Conservation (phyloP, 2,113 vertebrate species). For the Anguilla rostrata region DNA sequence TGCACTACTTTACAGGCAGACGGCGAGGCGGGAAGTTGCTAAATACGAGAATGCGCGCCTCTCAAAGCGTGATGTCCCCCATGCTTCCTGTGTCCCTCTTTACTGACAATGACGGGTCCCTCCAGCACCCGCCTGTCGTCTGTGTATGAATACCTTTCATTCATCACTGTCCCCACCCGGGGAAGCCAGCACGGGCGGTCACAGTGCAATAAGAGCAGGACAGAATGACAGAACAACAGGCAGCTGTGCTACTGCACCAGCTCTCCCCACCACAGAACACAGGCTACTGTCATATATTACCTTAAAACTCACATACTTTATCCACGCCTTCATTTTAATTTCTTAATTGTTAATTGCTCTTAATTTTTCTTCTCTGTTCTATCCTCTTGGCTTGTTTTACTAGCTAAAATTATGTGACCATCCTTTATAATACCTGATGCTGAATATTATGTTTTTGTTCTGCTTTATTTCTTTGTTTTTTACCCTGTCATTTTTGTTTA, state of each 20-base stretch:
- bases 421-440: background rate
- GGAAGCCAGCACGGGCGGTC: background rate
- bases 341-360: too few relatives aligned
- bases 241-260: too few relatives aligned
- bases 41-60: constrained; percentile 24
- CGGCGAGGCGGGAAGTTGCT: constrained; percentile 42
- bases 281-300: too few relatives aligned
- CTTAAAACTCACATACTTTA: too few relatives aligned
- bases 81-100: background rate
- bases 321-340: too few relatives aligned
- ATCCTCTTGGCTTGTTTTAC: too few relatives aligned
- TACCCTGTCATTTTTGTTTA: background rate
- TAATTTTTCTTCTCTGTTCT: too few relatives aligned
- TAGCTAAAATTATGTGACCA: background rate
- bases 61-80: background rate
- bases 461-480: background rate
- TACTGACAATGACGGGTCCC: background rate
- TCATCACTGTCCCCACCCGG: background rate
- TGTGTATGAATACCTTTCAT: background rate
- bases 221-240: too few relatives aligned
- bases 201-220: background rate
- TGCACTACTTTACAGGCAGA: constrained; percentile 37
- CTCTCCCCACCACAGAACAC: too few relatives aligned
- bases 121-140: constrained; percentile 7
- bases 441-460: background rate